Base-by-base conservation (phyloP, 2,888 invertebrate species). In the Lissonota sp. region DNA sequence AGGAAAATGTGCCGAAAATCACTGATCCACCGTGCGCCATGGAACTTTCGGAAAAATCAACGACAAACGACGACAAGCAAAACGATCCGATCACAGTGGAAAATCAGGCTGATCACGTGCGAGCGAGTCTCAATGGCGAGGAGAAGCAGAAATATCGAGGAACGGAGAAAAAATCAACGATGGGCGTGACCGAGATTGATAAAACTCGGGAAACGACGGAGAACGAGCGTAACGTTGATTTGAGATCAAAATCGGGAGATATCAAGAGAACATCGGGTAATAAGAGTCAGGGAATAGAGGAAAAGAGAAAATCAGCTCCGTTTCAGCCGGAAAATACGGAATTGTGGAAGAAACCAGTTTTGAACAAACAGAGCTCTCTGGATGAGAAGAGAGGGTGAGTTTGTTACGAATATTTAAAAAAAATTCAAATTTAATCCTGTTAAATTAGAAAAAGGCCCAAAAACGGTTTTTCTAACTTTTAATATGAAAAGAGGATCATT, bases 251-350 rank as follows among this genome's bases (percentile, higher is more conserved):
- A 83, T 86, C 84, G 39, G 79, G 83, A 8, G 89, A 90, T 10
- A 83, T 74, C n/a, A 88, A 87, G 64, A 78, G 77, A 57, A 86
- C 62, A 10, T 57, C 81, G 6, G 77, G 64, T 12, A 86, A 79
- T 10, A 74, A 72, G 26, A 86, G 85, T 12, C 86, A 88, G 60
- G 79, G 85, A n/a, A 26, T 87, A 5, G 91, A 91, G 37, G 92
- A 92, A 42, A 92, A 92, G 70, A 83, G 92, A 39, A 92, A 91
- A 82, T 92, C 92, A 0, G 90, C 90, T 0, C 91, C 92, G 0
- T 87, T 90, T 10, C 90, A 90, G 40, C 88, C 89, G 6, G 87
- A 88, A 4, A 78, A 86, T 51, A 79, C 82, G 3, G 91, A 91
- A 5, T 89, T 90, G 16, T 90, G 89, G 88, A 87, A 86, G 12